A percentile compares a stretch with the other conserved stretches of the same genome.
Evolutionary conservation across 2,888 invertebrate genomes (phyloP).

Genomic region (Neria commutata): DNA sequence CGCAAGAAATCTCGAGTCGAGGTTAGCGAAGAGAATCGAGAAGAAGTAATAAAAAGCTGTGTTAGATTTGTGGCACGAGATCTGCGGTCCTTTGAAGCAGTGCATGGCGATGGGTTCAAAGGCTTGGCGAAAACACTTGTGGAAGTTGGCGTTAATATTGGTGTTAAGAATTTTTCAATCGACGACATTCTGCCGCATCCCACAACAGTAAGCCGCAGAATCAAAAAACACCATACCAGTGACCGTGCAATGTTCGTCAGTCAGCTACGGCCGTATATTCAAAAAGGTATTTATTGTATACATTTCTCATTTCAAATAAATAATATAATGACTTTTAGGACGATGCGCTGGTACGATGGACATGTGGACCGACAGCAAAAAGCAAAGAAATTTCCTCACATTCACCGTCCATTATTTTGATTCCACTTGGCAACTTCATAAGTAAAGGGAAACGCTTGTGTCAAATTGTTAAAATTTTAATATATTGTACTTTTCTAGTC

Average conservation of each 20-base stretch:
- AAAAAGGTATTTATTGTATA: neutral
- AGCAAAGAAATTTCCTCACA: neutral
- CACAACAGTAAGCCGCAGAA: neutral
- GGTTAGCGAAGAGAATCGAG: neutral
- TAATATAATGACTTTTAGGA: too few species aligned
- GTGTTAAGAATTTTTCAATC: neutral
- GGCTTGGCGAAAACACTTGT: constrained; percentile 6
- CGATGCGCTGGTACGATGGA: neutral
- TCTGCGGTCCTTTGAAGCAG: neutral
- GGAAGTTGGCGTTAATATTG: constrained; percentile 2
- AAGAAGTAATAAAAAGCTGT: neutral
- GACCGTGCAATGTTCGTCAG: neutral
- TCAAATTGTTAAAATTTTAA: neutral
- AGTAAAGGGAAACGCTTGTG: neutral
- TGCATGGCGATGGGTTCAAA: constrained; percentile 4
- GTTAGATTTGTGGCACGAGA: neutral
- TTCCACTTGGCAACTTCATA: constrained; percentile 2
- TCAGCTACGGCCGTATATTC: neutral
- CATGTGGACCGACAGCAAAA: constrained; percentile 1
- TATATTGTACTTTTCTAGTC: neutral
- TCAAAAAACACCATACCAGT: neutral
- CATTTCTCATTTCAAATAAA: neutral
- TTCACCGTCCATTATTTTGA: constrained; percentile 12
- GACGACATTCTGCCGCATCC: neutral
- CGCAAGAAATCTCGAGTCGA: neutral